phyloP scores from a whole-genome alignment of 2,797 vertebrate species.

The Brachyrhaphis roseni region DNA sequence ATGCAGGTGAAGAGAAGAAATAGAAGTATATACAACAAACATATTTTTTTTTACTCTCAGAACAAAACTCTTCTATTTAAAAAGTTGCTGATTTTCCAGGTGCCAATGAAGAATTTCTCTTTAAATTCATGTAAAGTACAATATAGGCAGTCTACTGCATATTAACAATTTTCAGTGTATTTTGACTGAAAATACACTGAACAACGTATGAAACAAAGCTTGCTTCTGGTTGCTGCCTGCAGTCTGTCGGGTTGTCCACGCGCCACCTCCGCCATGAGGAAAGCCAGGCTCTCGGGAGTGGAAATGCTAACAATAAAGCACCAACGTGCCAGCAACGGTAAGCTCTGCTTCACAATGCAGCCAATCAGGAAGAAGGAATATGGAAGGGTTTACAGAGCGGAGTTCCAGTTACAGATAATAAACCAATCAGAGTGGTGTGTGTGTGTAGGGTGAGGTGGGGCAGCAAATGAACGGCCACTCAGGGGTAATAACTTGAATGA shows the following conservation, averaged over 20 bases:
- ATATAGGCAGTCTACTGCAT: neutral
- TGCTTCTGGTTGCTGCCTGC: constrained; percentile 52
- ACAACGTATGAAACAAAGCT: constrained; percentile 23
- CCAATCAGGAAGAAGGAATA: constrained; percentile 51
- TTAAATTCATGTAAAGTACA: neutral
- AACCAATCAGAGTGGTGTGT: constrained; percentile 52
- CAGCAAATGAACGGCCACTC: constrained; percentile 40
- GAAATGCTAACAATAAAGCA: constrained; percentile 99
- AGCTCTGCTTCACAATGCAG: constrained; percentile 63
- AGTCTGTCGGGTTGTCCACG: constrained; percentile 98
- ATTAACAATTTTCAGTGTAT: neutral
- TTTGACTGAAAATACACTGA: constrained; percentile 5
- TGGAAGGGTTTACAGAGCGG: constrained; percentile 36
- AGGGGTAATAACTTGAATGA: constrained; percentile 41
- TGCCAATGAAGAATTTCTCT: neutral
- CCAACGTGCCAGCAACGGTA: constrained; percentile 93
- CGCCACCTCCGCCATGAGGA: constrained; percentile 98
- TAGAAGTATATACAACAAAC: too few species aligned
- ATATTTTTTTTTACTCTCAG: neutral
- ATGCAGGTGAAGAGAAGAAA: neutral
- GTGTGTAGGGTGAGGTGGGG: neutral
- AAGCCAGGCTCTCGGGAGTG: constrained; percentile 96
- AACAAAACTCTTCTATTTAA: neutral
- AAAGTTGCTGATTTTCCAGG: neutral
- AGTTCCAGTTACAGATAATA: constrained; percentile 53